phyloP scores from a whole-genome alignment of 2,113 vertebrate species.

The Camelus bactrianus region DNA sequence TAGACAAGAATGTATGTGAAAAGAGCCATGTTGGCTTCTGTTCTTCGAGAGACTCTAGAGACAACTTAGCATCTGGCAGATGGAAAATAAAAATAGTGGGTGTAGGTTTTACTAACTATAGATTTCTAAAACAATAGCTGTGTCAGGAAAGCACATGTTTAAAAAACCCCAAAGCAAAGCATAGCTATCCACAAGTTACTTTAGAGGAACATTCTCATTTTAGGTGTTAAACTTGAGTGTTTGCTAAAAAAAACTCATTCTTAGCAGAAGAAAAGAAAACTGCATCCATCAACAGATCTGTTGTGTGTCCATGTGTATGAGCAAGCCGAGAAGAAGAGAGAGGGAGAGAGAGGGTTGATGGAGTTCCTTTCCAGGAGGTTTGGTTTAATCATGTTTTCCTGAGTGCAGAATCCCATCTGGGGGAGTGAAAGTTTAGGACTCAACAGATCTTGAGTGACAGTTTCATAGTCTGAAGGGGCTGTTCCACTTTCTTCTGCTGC shows the following conservation, averaged over 20 bases:
- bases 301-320: neutral
- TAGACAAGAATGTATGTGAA: constrained; percentile 52
- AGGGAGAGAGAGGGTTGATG: neutral
- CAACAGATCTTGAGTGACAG: neutral
- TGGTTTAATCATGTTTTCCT: neutral
- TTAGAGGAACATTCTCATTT: constrained; percentile 53
- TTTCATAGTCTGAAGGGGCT: neutral
- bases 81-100: constrained; percentile 68
- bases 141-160: constrained; percentile 58
- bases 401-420: neutral
- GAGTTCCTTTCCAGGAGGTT: neutral
- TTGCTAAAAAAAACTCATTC: constrained; percentile 50
- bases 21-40: constrained; percentile 48
- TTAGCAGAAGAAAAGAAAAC: constrained; percentile 39
- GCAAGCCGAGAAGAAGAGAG: neutral
- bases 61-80: constrained; percentile 68
- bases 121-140: constrained; percentile 70
- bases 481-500: neutral
- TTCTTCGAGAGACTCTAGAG: constrained; percentile 58
- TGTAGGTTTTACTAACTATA: constrained; percentile 74
- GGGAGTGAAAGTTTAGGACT: neutral
- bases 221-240: constrained; percentile 50
- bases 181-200: constrained; percentile 4
- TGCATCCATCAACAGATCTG: neutral
- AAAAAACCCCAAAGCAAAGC: constrained; percentile 62